Evolutionary conservation across 2,113 vertebrate genomes (phyloP).

Genomic region (Daphoenositta chrysoptera): DNA sequence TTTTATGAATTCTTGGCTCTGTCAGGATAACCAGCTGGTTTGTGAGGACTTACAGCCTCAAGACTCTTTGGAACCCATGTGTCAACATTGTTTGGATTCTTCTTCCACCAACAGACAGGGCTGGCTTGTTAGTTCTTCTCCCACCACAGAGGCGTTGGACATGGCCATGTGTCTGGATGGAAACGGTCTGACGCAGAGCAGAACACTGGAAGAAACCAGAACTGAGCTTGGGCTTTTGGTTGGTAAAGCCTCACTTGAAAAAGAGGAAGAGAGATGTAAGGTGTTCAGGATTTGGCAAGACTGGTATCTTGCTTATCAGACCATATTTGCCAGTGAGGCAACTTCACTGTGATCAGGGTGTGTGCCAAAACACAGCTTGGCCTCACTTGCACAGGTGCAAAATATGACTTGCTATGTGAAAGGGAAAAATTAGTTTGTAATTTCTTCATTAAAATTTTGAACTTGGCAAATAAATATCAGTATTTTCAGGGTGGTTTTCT

Average conservation of each 20-base stretch:
- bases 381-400: neutral
- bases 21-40: rapidly evolving
- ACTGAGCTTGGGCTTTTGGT: neutral
- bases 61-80: neutral
- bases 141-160: rapidly evolving
- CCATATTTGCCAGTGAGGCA: neutral
- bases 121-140: neutral
- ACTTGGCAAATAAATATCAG: neutral
- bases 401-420: neutral
- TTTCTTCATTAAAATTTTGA: neutral
- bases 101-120: neutral
- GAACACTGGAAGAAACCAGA: neutral
- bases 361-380: neutral
- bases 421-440: neutral
- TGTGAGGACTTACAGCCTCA: rapidly evolving
- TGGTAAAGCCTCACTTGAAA: neutral
- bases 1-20: neutral
- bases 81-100: neutral
- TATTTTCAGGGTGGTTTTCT: neutral
- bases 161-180: rapidly evolving
- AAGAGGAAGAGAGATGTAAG: neutral
- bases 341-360: neutral
- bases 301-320: neutral
- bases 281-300: neutral
- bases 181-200: neutral